Evolutionary conservation across 2,113 vertebrate species (phyloP).

Genomic region (Pipa parva): DNA sequence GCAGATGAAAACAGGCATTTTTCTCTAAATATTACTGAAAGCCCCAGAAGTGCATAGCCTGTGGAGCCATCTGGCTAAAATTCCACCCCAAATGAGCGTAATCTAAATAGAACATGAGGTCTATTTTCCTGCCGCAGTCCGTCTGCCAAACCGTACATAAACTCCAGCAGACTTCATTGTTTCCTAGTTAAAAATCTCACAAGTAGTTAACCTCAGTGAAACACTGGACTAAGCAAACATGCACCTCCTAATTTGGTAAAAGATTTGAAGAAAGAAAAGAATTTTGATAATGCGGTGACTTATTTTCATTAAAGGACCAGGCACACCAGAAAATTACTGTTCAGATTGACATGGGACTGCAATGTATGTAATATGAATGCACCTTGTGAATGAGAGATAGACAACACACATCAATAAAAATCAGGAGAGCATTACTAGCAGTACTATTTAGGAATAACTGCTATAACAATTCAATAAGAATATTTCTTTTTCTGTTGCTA

Average conservation of each 20-base stretch:
- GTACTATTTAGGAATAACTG: too few relatives aligned
- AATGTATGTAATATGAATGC: too few relatives aligned
- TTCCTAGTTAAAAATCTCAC: conserved; percentile 15
- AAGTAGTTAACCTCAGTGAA: conserved; percentile 42
- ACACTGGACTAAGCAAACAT: conserved; percentile 39
- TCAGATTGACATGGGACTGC: too few relatives aligned
- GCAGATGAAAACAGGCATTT: conserved; percentile 43
- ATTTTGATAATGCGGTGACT: too few relatives aligned
- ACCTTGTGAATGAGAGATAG: too few relatives aligned
- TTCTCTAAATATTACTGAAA: conserved; percentile 49
- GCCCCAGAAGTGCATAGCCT: conserved; percentile 39
- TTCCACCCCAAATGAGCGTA: conserved; percentile 53
- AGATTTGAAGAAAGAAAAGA: neutral
- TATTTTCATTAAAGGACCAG: too few relatives aligned
- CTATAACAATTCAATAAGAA: too few relatives aligned
- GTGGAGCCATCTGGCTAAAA: conserved; percentile 54
- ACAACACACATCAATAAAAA: too few relatives aligned
- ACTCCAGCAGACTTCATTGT: conserved; percentile 26
- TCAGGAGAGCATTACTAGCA: too few relatives aligned
- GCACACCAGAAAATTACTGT: too few relatives aligned
- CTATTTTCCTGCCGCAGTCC: conserved; percentile 46
- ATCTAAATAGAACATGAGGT: conserved; percentile 55
- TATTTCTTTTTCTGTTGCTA: too few relatives aligned
- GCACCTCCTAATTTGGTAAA: conserved; percentile 29
- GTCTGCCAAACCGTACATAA: conserved; percentile 45